phyloP scores from a whole-genome alignment of 2,797 vertebrate genomes.

The Lutjanus argentimaculatus region DNA sequence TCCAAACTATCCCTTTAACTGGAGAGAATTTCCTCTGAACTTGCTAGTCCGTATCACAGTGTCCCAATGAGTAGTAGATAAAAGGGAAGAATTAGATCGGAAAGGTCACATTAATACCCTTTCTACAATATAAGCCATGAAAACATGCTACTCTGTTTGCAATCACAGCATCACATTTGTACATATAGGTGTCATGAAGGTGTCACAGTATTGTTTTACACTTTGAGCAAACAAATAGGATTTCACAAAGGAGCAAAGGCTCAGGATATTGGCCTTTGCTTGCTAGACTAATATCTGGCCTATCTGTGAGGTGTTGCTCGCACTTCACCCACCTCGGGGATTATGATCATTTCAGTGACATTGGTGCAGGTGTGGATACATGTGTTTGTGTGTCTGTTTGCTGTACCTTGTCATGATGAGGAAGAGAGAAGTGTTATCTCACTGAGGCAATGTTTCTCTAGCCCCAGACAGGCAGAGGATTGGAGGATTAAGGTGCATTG shows the following conservation, averaged over 20 bases:
- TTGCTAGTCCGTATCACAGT: not conserved
- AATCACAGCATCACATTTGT: slow-evolving; percentile 12
- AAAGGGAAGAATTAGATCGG: slow-evolving; percentile 9
- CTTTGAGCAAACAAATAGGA: slow-evolving; percentile 36
- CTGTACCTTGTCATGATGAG: slow-evolving; percentile 53
- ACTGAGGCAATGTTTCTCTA: slow-evolving; percentile 70
- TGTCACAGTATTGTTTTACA: slow-evolving; percentile 46
- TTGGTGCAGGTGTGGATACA: slow-evolving; percentile 19
- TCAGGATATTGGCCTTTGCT: slow-evolving; percentile 36
- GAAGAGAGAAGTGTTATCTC: slow-evolving; percentile 73
- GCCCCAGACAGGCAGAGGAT: slow-evolving; percentile 71
- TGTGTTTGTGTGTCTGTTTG: slow-evolving; percentile 36
- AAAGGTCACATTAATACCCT: slow-evolving; percentile 5
- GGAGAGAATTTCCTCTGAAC: slow-evolving; percentile 19
- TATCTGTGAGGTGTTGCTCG: slow-evolving; percentile 48
- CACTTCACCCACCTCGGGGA: slow-evolving; percentile 45
- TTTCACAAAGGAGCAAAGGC: slow-evolving; percentile 13
- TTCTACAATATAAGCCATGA: not conserved
- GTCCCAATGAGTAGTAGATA: slow-evolving; percentile 3
- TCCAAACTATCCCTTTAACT: not conserved
- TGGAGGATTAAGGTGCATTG: slow-evolving; percentile 80
- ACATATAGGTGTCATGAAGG: slow-evolving; percentile 4
- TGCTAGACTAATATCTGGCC: slow-evolving; percentile 39
- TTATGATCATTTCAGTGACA: slow-evolving; percentile 48
- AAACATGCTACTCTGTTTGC: slow-evolving; percentile 15